phyloP scores from a whole-genome alignment of 2,113 vertebrate species.

The Campylomormyrus tamandua region DNA sequence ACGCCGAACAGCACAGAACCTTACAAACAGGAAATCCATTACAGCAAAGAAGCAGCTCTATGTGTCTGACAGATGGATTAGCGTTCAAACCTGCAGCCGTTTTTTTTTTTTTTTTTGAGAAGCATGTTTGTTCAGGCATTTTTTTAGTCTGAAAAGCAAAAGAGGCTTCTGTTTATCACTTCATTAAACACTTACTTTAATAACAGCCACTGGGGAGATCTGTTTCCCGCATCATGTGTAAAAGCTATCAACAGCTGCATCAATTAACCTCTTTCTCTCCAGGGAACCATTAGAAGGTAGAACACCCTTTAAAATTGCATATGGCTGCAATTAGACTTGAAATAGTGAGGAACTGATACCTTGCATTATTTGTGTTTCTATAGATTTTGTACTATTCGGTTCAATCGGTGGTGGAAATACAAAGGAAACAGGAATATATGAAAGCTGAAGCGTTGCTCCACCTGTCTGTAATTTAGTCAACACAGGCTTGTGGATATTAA shows the following conservation, averaged over 20 bases:
- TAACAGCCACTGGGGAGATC: slow-evolving; percentile 70
- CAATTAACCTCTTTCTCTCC: slow-evolving; percentile 62
- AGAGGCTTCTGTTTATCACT: slow-evolving; percentile 61
- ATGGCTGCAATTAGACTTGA: slow-evolving; percentile 63
- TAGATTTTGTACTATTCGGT: slow-evolving; percentile 53
- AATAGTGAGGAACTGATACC: slow-evolving; percentile 64
- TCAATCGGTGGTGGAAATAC: slow-evolving; percentile 36
- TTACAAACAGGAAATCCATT: slow-evolving; percentile 53
- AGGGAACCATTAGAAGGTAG: slow-evolving; percentile 54
- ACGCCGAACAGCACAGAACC: slow-evolving; percentile 23
- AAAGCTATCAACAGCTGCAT: slow-evolving; percentile 73
- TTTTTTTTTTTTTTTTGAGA: slow-evolving; percentile 36
- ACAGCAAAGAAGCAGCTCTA: slow-evolving; percentile 37
- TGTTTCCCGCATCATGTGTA: slow-evolving; percentile 66
- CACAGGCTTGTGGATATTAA: not conserved
- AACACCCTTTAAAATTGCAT: slow-evolving; percentile 58
- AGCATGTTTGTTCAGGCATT: slow-evolving; percentile 49
- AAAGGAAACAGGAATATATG: slow-evolving; percentile 30
- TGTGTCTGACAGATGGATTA: slow-evolving; percentile 59
- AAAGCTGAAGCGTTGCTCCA: not conserved
- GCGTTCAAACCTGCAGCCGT: slow-evolving; percentile 44
- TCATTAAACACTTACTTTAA: slow-evolving; percentile 65
- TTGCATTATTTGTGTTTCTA: slow-evolving; percentile 63
- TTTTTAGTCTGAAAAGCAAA: slow-evolving; percentile 44
- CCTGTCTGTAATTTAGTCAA: not conserved